Evolutionary conservation across 2,113 vertebrate species (phyloP).

Genomic region (Pelobates fuscus): DNA sequence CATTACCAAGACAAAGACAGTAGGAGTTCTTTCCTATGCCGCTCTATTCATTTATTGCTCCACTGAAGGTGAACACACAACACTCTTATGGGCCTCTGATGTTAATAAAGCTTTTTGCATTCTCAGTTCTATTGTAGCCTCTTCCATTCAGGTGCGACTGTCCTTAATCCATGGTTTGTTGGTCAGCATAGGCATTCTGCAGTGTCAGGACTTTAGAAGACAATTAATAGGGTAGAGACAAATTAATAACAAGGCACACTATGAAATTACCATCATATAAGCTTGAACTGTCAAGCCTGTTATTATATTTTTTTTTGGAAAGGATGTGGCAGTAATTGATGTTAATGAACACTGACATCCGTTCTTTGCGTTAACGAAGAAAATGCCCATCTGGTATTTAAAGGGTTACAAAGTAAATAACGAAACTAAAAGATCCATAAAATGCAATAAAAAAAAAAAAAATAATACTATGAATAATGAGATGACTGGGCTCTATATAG

Average conservation of each 20-base stretch:
- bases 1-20: slow-evolving; percentile 81
- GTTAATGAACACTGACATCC: too few species aligned
- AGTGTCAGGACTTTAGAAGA: slow-evolving; percentile 97
- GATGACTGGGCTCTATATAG: slow-evolving; percentile 73
- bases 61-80: slow-evolving; percentile 99
- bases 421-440: not conserved
- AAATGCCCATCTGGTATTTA: too few species aligned
- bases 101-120: slow-evolving; percentile 93
- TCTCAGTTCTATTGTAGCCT: slow-evolving; percentile 72
- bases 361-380: too few species aligned
- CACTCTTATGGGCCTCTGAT: slow-evolving; percentile 95
- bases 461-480: slow-evolving; percentile 70
- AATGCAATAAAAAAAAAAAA: not conserved
- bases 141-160: slow-evolving; percentile 92
- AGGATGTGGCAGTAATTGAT: too few species aligned
- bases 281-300: slow-evolving; percentile 78
- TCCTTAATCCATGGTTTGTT: slow-evolving; percentile 99
- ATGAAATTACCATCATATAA: slow-evolving; percentile 84
- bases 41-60: slow-evolving; percentile 99
- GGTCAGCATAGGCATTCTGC: slow-evolving; percentile 92
- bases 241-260: slow-evolving; percentile 95
- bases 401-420: not conserved
- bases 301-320: slow-evolving; percentile 55
- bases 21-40: slow-evolving; percentile 84
- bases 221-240: slow-evolving; percentile 98